Base-by-base conservation (phyloP, 1,140 invertebrate species). In the Piezodorus guildinii region DNA sequence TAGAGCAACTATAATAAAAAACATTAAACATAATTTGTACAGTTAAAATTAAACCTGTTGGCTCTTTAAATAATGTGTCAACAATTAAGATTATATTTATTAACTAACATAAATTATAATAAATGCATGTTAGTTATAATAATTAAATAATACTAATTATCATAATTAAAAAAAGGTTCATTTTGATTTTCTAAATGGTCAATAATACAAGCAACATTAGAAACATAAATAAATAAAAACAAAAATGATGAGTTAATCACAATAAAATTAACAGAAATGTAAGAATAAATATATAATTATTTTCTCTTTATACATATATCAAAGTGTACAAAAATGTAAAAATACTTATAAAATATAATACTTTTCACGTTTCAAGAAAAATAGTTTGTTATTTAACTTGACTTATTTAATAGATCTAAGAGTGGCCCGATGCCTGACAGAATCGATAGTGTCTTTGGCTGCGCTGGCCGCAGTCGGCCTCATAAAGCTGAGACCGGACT, bases 381-480 rank as follows among this genome's bases (percentile, higher is more conserved):
- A 56, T 23, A 23, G 21, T 56, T 23, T 39, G 34, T 12, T 39
- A 39, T 39, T 39, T 56, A 15, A 3, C 46, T 49, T n/a, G 21
- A 49, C 16, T 64, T 65, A 65, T 59, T 65, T 65, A 49, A 65
- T 66, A 63, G 62, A 64, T 59, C 65, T 67, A 61, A 69, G 68
- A 49, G 68, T 70, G 10, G 67, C 54, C 44, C 64, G 67, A 61
- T 60, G 25, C 58, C 68, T 49, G 25, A 61, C 59, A 14, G 69
- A 62, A 45, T 70, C 70, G 45, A 69, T 65, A 25, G 68, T 66
- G 68, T 81, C 80, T 71, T 83, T 83, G 54, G 82, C 82, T 0
- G 77, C 76, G 60, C 81, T 83, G 5, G 81, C 77, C 0, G 81
- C 76, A 0, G 82, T 84, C 0, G 82, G 82, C 64, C 80, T 73